These are phyloP conservation scores for Polypterus bichir DNA, from an alignment of 2,113 vertebrate genomes.

Conservation along the genomic window DNA sequence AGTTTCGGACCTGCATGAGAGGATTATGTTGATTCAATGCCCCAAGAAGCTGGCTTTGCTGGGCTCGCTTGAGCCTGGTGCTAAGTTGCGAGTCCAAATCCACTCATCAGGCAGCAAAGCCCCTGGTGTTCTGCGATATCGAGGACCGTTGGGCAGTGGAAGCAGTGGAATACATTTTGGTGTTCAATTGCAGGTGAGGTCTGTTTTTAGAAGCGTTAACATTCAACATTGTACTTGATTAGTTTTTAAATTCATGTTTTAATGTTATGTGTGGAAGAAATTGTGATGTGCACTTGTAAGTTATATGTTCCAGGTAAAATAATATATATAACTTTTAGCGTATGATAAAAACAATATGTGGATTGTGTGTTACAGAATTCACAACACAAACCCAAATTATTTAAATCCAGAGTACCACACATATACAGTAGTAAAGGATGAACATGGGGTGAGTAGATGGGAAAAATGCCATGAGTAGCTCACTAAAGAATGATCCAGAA, in stretches of 20 bases:
- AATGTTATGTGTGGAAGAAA: no score
- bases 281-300: no score
- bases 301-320: no score
- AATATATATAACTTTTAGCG: no score
- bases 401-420: no score
- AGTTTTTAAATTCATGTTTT: no score
- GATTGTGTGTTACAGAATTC: no score
- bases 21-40: slow-evolving; percentile 40
- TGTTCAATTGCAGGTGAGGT: slow-evolving; percentile 49
- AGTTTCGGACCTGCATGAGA: slow-evolving; percentile 38
- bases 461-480: neutral
- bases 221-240: no score
- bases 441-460: slow-evolving; percentile 14
- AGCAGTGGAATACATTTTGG: slow-evolving; percentile 47
- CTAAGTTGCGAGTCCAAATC: slow-evolving; percentile 41
- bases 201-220: neutral
- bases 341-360: no score
- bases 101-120: slow-evolving; percentile 38
- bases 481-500: neutral
- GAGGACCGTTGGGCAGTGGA: slow-evolving; percentile 41
- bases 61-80: slow-evolving; percentile 23
- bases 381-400: no score
- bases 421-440: no score
- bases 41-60: slow-evolving; percentile 34
- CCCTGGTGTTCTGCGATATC: slow-evolving; percentile 47